phyloP scores from a whole-genome alignment of 2,113 vertebrate species.

The Galbula dea region DNA sequence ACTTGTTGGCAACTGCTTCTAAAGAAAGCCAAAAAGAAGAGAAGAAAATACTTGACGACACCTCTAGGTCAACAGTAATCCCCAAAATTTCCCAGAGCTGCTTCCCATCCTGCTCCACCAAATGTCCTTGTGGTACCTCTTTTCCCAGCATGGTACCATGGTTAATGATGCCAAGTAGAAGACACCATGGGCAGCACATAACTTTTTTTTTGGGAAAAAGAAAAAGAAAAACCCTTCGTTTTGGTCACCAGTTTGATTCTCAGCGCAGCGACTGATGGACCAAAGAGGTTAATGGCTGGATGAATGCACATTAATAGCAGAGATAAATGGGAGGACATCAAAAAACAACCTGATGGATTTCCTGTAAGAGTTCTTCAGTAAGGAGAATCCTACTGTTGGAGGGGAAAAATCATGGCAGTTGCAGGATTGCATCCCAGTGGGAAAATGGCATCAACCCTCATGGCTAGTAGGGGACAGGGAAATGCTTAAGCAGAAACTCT shows the following conservation, averaged over 20 bases:
- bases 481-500: background rate
- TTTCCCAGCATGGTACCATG: background rate
- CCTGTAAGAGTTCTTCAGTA: background rate
- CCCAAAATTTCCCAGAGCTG: rapidly evolving
- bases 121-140: background rate
- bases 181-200: background rate
- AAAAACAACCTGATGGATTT: background rate
- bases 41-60: background rate
- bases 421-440: background rate
- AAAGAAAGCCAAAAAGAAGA: background rate
- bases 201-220: background rate
- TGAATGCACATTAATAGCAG: background rate
- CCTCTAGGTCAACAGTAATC: background rate
- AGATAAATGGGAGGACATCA: background rate
- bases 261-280: no score
- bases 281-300: conserved; percentile 24
- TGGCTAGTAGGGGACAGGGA: background rate
- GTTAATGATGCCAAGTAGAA: background rate
- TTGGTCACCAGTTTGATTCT: conserved; percentile 51
- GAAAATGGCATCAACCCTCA: background rate
- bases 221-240: background rate
- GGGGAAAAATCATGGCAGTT: background rate
- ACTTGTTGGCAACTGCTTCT: background rate
- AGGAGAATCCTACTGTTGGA: background rate
- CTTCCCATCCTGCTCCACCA: background rate